phyloP scores from a whole-genome alignment of 2,888 invertebrate species.

The Chelonus formosanus region DNA sequence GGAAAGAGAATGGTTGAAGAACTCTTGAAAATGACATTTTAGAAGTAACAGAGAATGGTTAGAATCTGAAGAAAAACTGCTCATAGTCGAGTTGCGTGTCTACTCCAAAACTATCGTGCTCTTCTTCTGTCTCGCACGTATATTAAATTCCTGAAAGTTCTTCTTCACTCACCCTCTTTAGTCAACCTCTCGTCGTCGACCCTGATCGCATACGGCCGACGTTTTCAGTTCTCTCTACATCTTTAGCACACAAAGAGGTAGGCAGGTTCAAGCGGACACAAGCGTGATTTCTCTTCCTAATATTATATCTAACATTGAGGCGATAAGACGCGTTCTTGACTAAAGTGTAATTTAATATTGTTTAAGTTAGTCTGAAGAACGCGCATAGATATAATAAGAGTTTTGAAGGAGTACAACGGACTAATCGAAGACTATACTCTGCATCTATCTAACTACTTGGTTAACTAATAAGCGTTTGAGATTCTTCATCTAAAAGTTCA shows the following conservation, averaged over 20 bases:
- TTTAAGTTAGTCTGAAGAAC: conserved; percentile 53
- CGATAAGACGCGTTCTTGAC: conserved; percentile 53
- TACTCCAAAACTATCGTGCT: conserved; percentile 2
- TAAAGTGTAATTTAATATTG: conserved; percentile 63
- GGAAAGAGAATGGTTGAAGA: conserved; percentile 21
- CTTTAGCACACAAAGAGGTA: conserved; percentile 25
- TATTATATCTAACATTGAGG: conserved; percentile 28
- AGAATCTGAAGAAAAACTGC: conserved; percentile 13
- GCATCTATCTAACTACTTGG: conserved; percentile 55
- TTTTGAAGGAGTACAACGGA: conserved; percentile 50
- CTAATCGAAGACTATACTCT: conserved; percentile 58
- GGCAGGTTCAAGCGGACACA: not conserved
- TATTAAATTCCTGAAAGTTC: conserved; percentile 56
- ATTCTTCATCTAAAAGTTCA: conserved; percentile 55
- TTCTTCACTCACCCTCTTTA: conserved; percentile 31
- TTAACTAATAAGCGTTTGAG: conserved; percentile 61
- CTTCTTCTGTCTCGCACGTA: conserved; percentile 39
- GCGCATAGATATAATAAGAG: conserved; percentile 30
- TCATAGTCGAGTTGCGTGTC: conserved; percentile 22
- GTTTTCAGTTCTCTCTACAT: conserved; percentile 35
- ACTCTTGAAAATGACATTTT: conserved; percentile 31
- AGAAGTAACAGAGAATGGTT: conserved; percentile 19
- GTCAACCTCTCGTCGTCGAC: conserved; percentile 36
- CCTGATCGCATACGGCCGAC: conserved; percentile 30
- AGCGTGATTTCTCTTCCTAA: not conserved